These are phyloP conservation scores for Nibea albiflora DNA, from an alignment of 2,113 vertebrate species.

Conservation along the genomic window DNA sequence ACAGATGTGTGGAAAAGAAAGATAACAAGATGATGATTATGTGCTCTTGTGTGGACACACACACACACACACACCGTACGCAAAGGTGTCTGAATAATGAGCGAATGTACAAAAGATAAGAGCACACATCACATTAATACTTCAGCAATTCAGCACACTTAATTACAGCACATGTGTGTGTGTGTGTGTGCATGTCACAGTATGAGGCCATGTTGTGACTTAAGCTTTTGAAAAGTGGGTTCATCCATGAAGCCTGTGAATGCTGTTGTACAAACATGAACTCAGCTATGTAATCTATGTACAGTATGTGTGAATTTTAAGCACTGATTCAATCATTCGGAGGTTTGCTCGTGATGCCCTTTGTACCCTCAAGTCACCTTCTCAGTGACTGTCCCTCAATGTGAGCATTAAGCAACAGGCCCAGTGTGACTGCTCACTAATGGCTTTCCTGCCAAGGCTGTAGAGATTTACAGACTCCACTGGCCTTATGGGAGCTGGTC, in stretches of 20 bases:
- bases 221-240: constrained; percentile 7
- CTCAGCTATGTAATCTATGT: background rate
- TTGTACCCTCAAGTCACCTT: constrained; percentile 33
- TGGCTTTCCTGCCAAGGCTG: constrained; percentile 52
- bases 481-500: constrained; percentile 52
- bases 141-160: constrained; percentile 4
- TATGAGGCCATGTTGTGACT: background rate
- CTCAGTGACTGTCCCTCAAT: constrained; percentile 17
- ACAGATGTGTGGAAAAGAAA: constrained; percentile 60
- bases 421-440: constrained; percentile 28
- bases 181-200: background rate
- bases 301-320: constrained; percentile 5
- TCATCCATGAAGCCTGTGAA: constrained; percentile 2
- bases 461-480: constrained; percentile 49
- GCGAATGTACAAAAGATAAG: constrained; percentile 36
- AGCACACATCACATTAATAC: constrained; percentile 36
- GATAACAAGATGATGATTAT: constrained; percentile 51
- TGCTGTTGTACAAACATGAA: background rate
- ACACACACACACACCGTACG: background rate
- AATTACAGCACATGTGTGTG: constrained; percentile 11
- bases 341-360: background rate
- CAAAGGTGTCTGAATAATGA: constrained; percentile 48
- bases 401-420: constrained; percentile 39
- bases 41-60: background rate
- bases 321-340: constrained; percentile 8